phyloP scores from a whole-genome alignment of 2,888 invertebrate species.

The Thera britannica region DNA sequence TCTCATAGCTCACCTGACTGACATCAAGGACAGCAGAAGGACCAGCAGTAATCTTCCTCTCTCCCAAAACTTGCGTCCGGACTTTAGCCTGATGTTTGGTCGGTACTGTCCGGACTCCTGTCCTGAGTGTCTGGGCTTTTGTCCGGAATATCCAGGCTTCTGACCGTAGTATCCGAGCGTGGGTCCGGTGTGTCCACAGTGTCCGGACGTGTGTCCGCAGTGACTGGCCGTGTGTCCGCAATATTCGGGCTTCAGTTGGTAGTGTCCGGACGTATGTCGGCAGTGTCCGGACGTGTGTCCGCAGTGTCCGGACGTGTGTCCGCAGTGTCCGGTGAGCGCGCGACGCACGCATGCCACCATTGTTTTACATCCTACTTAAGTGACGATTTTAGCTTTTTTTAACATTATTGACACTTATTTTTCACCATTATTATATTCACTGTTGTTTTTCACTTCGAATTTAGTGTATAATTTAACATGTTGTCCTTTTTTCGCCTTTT shows the following conservation, averaged over 20 bases:
- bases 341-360: conserved; percentile 76
- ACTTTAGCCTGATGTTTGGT: conserved; percentile 1
- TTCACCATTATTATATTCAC: conserved; percentile 16
- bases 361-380: conserved; percentile 70
- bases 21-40: conserved; percentile 56
- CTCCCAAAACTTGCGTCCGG: conserved; percentile 14
- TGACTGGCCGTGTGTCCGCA: neutral
- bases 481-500: neutral
- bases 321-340: conserved; percentile 54
- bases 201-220: neutral
- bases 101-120: neutral
- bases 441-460: conserved; percentile 1
- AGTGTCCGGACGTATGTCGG: neutral
- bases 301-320: neutral
- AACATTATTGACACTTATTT: conserved; percentile 19
- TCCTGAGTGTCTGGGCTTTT: neutral
- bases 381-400: conserved; percentile 14
- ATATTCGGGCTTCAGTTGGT: neutral
- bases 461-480: neutral
- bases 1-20: conserved; percentile 55
- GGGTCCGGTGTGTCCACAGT: conserved; percentile 1
- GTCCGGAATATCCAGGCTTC: neutral
- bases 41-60: conserved; percentile 42
- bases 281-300: neutral
- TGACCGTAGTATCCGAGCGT: neutral